phyloP scores from a whole-genome alignment of 2,113 vertebrate genomes.

The Antechinus flavipes region DNA sequence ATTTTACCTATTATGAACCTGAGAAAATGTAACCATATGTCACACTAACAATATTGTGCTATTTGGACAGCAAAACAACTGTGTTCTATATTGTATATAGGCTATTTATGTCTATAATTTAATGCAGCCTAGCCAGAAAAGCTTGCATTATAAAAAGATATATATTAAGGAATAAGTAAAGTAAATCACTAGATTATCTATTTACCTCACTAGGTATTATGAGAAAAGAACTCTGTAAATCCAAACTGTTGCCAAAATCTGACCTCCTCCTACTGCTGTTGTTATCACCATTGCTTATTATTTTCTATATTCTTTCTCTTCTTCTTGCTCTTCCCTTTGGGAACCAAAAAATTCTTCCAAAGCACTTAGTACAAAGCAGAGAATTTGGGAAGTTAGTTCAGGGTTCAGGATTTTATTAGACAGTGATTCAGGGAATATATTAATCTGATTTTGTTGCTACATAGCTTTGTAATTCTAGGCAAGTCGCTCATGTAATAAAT shows the following conservation, averaged over 20 bases:
- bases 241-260: neutral
- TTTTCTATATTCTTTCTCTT: neutral
- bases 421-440: neutral
- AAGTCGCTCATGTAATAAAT: neutral
- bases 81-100: neutral
- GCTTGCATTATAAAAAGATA: neutral
- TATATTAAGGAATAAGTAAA: neutral
- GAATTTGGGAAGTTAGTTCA: neutral
- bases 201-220: neutral
- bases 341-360: neutral
- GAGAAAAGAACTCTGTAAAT: neutral
- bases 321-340: neutral
- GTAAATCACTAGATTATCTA: neutral
- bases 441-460: neutral
- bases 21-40: neutral
- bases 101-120: neutral
- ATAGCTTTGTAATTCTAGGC: neutral
- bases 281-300: neutral
- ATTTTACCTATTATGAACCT: constrained; percentile 1
- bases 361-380: neutral
- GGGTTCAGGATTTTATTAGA: neutral
- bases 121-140: neutral
- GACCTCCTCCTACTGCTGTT: neutral
- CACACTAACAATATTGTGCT: neutral
- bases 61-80: neutral